Evolutionary conservation across 2,113 vertebrate genomes (phyloP), one percentile per base, ranked within the genome.

Genomic region (Probosciger aterrimus): DNA sequence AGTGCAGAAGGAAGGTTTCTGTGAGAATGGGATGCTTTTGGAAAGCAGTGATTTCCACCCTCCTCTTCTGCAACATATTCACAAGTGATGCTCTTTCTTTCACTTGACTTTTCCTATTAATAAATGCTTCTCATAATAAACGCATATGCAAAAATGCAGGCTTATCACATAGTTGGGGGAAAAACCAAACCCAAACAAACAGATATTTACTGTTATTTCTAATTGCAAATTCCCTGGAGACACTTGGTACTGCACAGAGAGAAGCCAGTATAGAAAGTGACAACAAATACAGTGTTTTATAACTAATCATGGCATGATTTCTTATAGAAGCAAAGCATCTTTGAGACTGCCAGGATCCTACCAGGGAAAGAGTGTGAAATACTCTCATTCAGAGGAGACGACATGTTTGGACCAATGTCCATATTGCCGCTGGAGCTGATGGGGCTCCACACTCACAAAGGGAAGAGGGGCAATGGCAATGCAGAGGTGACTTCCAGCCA

Each of bases 11-110:
- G n/a, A 43, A 28, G 11, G 57, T 25, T 71, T 63, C 43, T 37
- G 60, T 28, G 50, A 18, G 19, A 62, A 14, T 0, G 23, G 39
- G 44, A 22, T 9, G 7, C 14, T 64, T 93, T 47, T 24, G 74
- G 60, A 39, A 77, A 50, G 52, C 28, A 8, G 30, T 43, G n/a
- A 59, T 35, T 59, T 24, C 7, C 52, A 57, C 9, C 4, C 22
- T 76, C 18, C 8, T 14, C 46, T 31, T 10, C 4, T 3, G 10
- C 68, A 70, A 7, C 0, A 0, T 20, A 31, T 39, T 69, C 31
- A 37, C 23, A n/a, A 63, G 18, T 22, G 73, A 78, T 43, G 50
- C 22, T 75, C 24, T 18, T 46, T 11, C 68, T 80, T 75, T 91
- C 37, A 46, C 50, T 67, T 39, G 39, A 70, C n/a, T 65, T 28